Evolutionary conservation across 2,888 invertebrate species (phyloP).

Genomic region (Eupithecia centaureata): DNA sequence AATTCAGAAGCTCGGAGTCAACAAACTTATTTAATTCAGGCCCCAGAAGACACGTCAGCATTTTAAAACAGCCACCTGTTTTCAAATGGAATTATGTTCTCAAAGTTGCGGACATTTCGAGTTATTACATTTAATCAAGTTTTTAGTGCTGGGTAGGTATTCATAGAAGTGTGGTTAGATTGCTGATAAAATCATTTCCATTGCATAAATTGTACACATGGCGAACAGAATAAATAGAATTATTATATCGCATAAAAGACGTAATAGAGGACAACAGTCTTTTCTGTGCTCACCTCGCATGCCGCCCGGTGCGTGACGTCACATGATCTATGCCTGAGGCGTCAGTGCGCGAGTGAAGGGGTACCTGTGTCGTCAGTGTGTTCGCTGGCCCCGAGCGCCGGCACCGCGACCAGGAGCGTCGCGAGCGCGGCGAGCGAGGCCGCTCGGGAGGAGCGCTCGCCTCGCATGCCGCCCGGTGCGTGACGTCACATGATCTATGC

Average conservation of each 20-base stretch:
- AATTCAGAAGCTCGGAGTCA: neutral
- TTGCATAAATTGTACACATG: too few relatives aligned
- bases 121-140: slow-evolving; percentile 7
- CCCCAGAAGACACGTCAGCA: slow-evolving; percentile 5
- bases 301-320: slow-evolving; percentile 56
- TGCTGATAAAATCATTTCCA: neutral
- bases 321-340: too few relatives aligned
- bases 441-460: too few relatives aligned
- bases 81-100: slow-evolving; percentile 1
- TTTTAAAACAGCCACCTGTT: slow-evolving; percentile 11
- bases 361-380: too few relatives aligned
- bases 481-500: too few relatives aligned
- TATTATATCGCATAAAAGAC: too few relatives aligned
- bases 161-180: neutral
- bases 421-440: too few relatives aligned
- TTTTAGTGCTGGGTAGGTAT: neutral
- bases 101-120: neutral
- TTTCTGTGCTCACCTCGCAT: slow-evolving; percentile 77
- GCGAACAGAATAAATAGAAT: neutral
- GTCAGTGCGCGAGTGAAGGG: too few relatives aligned
- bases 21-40: slow-evolving; percentile 1
- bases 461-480: too few relatives aligned
- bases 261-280: too few relatives aligned
- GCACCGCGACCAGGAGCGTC: too few relatives aligned
- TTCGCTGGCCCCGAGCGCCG: too few relatives aligned